A percentile compares a stretch with the other conserved stretches of the same genome.
phyloP scores from a whole-genome alignment of 2,888 invertebrate genomes.

The Fragum sueziense region DNA sequence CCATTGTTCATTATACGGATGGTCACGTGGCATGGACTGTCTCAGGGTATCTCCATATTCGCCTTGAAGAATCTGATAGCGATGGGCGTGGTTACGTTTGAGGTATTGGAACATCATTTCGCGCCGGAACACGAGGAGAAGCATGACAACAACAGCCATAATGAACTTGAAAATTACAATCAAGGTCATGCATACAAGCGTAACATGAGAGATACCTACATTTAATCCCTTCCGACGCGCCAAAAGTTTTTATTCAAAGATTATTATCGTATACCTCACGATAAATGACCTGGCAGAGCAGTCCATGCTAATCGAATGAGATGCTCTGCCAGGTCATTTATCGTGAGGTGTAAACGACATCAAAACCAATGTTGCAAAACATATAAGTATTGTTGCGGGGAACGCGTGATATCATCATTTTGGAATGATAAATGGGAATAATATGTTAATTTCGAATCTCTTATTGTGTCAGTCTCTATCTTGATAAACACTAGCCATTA shows the following conservation, averaged over 20 bases:
- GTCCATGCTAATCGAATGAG: too few relatives aligned
- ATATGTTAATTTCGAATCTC: too few relatives aligned
- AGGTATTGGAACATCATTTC: conserved; percentile 59
- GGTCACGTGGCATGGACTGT: conserved; percentile 84
- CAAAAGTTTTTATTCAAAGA: not conserved
- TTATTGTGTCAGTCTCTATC: too few relatives aligned
- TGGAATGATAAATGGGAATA: not conserved
- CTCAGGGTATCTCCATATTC: conserved; percentile 84
- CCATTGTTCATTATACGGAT: conserved; percentile 84
- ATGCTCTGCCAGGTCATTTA: too few relatives aligned
- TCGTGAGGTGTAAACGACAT: not conserved
- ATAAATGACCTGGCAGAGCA: too few relatives aligned
- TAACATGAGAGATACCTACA: not conserved
- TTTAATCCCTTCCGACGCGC: not conserved
- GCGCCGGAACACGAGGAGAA: conserved; percentile 16
- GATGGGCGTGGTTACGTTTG: conserved; percentile 82
- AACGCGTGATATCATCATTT: not conserved
- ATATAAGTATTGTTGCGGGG: not conserved
- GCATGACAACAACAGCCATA: not conserved
- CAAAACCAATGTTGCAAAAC: not conserved
- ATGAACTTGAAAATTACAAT: not conserved
- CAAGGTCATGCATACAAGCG: not conserved
- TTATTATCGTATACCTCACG: not conserved
- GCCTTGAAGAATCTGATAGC: conserved; percentile 85
- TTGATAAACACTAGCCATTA: too few relatives aligned